Conservation (phyloP, 2,888 invertebrate species). For the Ctena decussata region DNA sequence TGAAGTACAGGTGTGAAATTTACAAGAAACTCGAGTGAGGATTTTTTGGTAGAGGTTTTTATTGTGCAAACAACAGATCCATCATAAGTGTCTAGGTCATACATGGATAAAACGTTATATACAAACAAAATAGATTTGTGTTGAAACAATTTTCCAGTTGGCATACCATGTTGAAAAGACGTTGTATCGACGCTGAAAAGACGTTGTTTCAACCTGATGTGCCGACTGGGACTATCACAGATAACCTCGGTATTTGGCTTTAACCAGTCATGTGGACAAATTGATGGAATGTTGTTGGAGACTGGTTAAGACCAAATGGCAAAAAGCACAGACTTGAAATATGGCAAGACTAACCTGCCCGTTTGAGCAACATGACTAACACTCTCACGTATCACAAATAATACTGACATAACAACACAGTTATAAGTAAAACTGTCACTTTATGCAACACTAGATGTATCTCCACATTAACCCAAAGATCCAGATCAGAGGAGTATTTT, state of each 20-base stretch:
- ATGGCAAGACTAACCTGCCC: slow-evolving; percentile 25
- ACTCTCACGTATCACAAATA: background rate
- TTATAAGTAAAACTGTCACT: background rate
- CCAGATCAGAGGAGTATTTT: too few species aligned
- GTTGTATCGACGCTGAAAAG: too few species aligned
- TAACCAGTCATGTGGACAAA: background rate
- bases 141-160: too few species aligned
- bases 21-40: too few species aligned
- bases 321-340: slow-evolving; percentile 1
- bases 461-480: too few species aligned
- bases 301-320: background rate
- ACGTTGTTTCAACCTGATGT: too few species aligned
- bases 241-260: background rate
- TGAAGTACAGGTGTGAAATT: too few species aligned
- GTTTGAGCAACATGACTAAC: slow-evolving; percentile 20
- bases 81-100: slow-evolving; percentile 48
- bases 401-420: background rate
- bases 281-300: background rate
- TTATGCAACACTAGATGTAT: background rate
- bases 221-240: background rate
- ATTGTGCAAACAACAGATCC: slow-evolving; percentile 78
- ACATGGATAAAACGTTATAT: background rate
- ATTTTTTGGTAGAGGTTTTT: slow-evolving; percentile 54
- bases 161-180: too few species aligned
- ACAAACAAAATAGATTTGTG: too few species aligned